Base-by-base conservation (phyloP, 1,140 invertebrate species). In the Metaphire vulgaris region DNA sequence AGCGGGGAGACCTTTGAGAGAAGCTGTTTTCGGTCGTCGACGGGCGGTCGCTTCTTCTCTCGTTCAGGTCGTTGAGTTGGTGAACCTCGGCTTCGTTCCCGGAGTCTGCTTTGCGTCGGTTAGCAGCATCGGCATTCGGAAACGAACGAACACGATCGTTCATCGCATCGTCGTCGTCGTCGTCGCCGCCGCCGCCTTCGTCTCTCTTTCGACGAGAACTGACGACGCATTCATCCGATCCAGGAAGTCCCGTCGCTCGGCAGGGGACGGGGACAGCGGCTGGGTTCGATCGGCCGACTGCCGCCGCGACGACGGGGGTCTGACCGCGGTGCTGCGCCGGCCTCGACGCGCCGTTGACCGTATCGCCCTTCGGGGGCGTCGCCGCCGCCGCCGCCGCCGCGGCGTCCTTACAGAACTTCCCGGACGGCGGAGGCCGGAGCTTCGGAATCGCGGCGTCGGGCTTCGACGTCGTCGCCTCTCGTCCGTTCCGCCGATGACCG, bases 401-500 rank as follows among this genome's bases (percentile, higher is more conserved):
- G n/a, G n/a, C n/a, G n/a, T n/a, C n/a, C 67, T 69, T 56, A 21
- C 41, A 56, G 41, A 56, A 12, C 21, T 21, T 56, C 21, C 41
- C 41, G 41, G 41, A 56, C 6, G 41, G 41, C 6, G 41, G 41
- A 6, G 41, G 41, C 41, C 21, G 41, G 21, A 56, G 41, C 41
- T 56, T 56, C 21, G 41, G 41, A 56, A 56, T 21, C 6, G 21
- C 41, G 6, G 41, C 41, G 41, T 6, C 21, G 80, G 74, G 70
- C 68, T 68, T 78, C 70, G 67, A 69, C 21, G 74, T 74, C 15
- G 67, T 33, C 31, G 72, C 74, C 69, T 67, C 74, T 15, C 34
- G n/a, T 70, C 80, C 74, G 75, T 70, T 70, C 32, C 69, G 76
- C 76, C 76, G 67, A 66, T 81, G 82, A 33, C 82, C 82, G 72